phyloP scores from a whole-genome alignment of 2,113 vertebrate genomes.

The Ictidomys tridecemlineatus region DNA sequence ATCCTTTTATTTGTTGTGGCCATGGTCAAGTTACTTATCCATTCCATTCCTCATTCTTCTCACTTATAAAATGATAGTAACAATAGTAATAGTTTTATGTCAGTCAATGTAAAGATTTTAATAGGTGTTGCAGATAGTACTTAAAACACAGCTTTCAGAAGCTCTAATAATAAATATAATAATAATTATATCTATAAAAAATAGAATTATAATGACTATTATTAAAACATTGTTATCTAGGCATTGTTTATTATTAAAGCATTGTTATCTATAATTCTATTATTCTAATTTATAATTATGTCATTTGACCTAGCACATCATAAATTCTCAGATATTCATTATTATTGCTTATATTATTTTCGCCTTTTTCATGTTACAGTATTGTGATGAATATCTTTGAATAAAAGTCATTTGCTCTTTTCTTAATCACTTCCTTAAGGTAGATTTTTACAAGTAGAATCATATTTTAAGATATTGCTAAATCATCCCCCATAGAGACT shows the following conservation, averaged over 20 bases:
- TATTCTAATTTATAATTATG: not conserved
- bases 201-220: too few species aligned
- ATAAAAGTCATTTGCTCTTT: not conserved
- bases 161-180: too few species aligned
- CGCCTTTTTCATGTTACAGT: conserved; percentile 10
- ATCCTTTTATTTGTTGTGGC: not conserved
- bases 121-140: not conserved
- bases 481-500: not conserved
- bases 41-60: not conserved
- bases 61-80: not conserved
- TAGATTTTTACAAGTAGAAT: not conserved
- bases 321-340: not conserved
- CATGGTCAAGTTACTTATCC: not conserved
- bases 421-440: not conserved
- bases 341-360: not conserved
- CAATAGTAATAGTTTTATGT: not conserved
- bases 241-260: not conserved
- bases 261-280: not conserved
- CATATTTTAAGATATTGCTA: not conserved
- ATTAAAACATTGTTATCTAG: too few species aligned
- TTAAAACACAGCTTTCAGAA: not conserved
- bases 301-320: not conserved
- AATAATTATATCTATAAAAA: too few species aligned
- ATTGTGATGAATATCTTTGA: not conserved
- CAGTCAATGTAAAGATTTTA: not conserved